These are phyloP conservation scores for Orthosia gracilis DNA, from an alignment of 2,888 invertebrate genomes.

Conservation along the genomic window DNA sequence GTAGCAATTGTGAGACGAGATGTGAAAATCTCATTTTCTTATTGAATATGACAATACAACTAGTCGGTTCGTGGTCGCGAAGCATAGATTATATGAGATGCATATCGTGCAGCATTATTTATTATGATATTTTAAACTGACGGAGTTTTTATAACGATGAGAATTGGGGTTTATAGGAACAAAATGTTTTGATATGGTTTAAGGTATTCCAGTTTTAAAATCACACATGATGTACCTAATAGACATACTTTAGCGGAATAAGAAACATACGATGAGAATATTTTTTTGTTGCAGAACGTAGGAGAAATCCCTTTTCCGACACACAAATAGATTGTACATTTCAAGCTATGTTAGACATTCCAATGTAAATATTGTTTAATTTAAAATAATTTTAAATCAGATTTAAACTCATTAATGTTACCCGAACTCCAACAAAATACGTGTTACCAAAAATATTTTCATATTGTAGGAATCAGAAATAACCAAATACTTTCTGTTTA, in stretches of 20 bases:
- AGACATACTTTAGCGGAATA: background rate
- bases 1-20: constrained; percentile 26
- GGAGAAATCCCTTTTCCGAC: background rate
- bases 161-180: constrained; percentile 12
- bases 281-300: background rate
- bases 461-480: background rate
- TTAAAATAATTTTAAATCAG: background rate
- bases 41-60: constrained; percentile 50
- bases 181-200: constrained; percentile 7
- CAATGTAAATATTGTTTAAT: constrained; percentile 52
- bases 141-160: background rate
- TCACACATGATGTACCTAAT: constrained; percentile 38
- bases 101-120: constrained; percentile 30
- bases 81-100: constrained; percentile 6
- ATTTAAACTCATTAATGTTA: constrained; percentile 1
- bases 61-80: constrained; percentile 40
- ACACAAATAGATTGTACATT: constrained; percentile 31
- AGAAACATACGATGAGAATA: constrained; percentile 13
- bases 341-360: constrained; percentile 46
- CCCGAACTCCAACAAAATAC: constrained; percentile 9
- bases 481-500: background rate
- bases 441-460: constrained; percentile 33
- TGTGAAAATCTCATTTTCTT: constrained; percentile 24
- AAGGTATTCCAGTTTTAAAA: constrained; percentile 30
- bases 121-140: constrained; percentile 37